Conservation (phyloP, 2,797 vertebrate species). For the Orestias chungarensis region DNA sequence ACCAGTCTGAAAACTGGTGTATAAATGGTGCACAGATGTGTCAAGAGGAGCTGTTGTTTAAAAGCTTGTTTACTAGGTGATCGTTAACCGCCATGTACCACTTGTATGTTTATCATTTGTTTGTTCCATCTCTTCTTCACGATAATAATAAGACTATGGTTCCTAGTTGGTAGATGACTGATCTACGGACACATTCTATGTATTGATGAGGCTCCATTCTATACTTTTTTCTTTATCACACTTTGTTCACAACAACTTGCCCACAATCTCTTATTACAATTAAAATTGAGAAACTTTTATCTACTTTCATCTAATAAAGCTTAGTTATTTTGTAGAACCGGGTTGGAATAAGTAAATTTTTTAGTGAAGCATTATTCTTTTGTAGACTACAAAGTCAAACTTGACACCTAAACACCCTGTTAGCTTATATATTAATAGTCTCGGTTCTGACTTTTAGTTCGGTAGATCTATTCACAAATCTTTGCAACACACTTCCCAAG, state of each 20-base stretch:
- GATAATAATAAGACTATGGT: background rate
- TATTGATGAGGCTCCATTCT: background rate
- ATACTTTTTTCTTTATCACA: background rate
- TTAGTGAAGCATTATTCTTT: too few species aligned
- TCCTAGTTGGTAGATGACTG: background rate
- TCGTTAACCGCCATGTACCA: background rate
- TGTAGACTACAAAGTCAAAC: too few species aligned
- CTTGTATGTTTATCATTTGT: background rate
- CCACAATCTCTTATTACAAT: background rate
- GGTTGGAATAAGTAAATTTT: too few species aligned
- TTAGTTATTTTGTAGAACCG: too few species aligned
- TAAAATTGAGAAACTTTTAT: too few species aligned
- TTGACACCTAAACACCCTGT: too few species aligned
- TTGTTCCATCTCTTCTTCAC: background rate
- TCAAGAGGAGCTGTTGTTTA: background rate
- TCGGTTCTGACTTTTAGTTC: too few species aligned
- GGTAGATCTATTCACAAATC: too few species aligned
- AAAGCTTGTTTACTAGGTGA: background rate
- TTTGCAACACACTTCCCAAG: too few species aligned
- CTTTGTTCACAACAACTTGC: background rate
- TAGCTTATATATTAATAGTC: too few species aligned
- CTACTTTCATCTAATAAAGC: too few species aligned
- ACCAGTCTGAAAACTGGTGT: background rate
- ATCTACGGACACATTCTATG: background rate
- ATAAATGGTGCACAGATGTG: background rate